A percentile compares a stretch with the other conserved stretches of the same genome.
phyloP scores from a whole-genome alignment of 2,888 invertebrate genomes.

The Cheilosia variabilis region DNA sequence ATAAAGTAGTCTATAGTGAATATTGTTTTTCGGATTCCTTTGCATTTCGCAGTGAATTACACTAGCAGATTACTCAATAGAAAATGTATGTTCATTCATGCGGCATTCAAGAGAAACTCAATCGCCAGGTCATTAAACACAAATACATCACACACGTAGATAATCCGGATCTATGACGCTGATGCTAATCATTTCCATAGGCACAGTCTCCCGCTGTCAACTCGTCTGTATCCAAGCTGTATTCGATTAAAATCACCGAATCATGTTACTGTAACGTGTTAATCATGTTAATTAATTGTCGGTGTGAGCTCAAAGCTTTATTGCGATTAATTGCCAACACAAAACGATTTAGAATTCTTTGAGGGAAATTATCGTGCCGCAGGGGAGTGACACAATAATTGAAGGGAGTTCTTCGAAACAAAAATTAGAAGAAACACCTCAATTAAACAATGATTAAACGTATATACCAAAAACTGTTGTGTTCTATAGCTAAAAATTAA shows the following conservation, averaged over 20 bases:
- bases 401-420: no score
- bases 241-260: background rate
- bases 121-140: no score
- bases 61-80: no score
- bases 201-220: background rate
- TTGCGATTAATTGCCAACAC: background rate
- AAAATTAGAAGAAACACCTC: no score
- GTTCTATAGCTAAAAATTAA: no score
- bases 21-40: no score
- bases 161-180: background rate
- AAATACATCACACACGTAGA: background rate
- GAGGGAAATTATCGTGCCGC: background rate
- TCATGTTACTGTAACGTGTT: background rate
- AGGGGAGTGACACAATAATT: background rate
- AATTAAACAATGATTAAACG: no score
- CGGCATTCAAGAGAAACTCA: no score
- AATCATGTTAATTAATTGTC: slow-evolving; percentile 1
- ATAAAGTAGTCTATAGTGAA: no score
- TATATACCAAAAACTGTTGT: no score
- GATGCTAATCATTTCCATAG: background rate
- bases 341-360: background rate
- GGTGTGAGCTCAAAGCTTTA: background rate
- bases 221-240: background rate
- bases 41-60: no score
- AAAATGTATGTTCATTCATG: no score